A percentile compares a stretch with the other conserved stretches of the same genome.
phyloP scores from a whole-genome alignment of 2,797 vertebrate species.

The Falco concolor region DNA sequence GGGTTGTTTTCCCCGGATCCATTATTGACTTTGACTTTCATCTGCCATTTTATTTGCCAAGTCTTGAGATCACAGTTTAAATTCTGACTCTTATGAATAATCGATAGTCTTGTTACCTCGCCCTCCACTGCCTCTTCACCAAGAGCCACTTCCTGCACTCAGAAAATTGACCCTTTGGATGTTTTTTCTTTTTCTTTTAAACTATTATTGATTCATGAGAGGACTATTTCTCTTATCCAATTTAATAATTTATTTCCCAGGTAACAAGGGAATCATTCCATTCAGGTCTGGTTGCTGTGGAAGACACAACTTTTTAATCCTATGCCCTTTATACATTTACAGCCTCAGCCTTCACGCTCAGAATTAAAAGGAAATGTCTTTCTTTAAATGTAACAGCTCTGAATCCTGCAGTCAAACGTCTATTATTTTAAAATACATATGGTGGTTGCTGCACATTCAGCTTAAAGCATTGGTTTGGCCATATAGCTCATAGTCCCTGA shows the following conservation, averaged over 20 bases:
- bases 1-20: neutral
- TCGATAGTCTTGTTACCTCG: neutral
- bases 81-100: neutral
- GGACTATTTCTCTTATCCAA: neutral
- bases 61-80: neutral
- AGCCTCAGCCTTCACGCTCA: neutral
- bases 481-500: neutral
- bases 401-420: neutral
- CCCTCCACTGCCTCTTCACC: neutral
- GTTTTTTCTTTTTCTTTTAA: neutral
- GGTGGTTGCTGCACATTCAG: neutral
- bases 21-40: neutral
- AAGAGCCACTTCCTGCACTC: neutral
- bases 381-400: neutral
- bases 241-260: neutral
- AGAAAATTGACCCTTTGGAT: neutral
- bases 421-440: neutral
- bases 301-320: neutral
- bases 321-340: neutral
- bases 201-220: neutral
- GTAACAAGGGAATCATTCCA: neutral
- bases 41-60: neutral
- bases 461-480: neutral
- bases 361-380: neutral
- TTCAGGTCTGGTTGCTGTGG: neutral